Percentiles rank a stretch among this genome's conserved stretches.
Conservation (phyloP, 2,888 invertebrate species). For the Heliconius cydno region DNA sequence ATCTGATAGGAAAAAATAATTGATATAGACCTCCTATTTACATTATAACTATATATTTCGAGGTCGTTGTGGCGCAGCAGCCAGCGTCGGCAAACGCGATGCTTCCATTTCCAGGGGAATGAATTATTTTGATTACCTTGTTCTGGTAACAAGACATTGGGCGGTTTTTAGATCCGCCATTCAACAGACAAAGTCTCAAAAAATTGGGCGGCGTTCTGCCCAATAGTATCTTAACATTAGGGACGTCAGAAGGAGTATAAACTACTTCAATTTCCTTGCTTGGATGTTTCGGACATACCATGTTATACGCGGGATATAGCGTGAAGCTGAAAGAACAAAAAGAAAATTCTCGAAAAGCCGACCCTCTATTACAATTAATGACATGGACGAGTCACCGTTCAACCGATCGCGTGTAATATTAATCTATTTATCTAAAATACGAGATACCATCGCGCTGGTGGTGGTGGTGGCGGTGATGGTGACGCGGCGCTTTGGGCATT, state of each 20-base stretch:
- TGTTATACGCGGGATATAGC: background rate
- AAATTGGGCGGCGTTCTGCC: background rate
- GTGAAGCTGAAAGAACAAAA: background rate
- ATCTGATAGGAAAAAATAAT: constrained; percentile 82
- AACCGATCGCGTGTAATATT: constrained; percentile 38
- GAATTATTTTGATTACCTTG: too few species aligned
- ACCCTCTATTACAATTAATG: background rate
- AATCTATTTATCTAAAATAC: constrained; percentile 37
- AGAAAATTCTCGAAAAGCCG: constrained; percentile 7
- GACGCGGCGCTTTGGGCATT: constrained; percentile 18
- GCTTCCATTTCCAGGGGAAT: too few species aligned
- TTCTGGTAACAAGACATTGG: too few species aligned
- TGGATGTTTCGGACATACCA: background rate
- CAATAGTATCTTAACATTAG: background rate
- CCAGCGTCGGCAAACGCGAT: too few species aligned
- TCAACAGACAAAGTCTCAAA: too few species aligned
- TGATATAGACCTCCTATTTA: too few species aligned
- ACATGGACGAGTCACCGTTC: constrained; percentile 9
- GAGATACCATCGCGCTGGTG: constrained; percentile 35
- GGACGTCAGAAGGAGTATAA: too few species aligned
- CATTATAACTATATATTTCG: too few species aligned
- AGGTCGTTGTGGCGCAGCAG: too few species aligned
- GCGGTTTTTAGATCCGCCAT: too few species aligned
- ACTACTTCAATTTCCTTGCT: too few species aligned
- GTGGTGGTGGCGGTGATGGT: background rate